phyloP scores from a whole-genome alignment of 2,888 invertebrate species.

The Lithophane socia region DNA sequence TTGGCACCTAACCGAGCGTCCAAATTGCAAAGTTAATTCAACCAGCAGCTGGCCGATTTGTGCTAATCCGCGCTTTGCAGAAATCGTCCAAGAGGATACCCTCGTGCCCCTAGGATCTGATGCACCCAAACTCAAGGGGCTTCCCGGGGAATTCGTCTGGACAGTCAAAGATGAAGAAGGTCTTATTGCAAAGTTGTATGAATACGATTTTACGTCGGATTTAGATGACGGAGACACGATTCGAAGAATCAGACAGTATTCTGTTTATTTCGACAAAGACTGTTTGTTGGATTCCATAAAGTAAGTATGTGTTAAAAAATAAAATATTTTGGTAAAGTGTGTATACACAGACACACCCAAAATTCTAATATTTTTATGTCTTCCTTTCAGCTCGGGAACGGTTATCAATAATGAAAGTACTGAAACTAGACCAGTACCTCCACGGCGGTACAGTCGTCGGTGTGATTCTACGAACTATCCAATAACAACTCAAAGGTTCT shows the following conservation, averaged over 20 bases:
- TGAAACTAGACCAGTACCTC: conserved; percentile 19
- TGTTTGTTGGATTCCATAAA: conserved; percentile 81
- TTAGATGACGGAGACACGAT: conserved; percentile 81
- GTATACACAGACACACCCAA: not conserved
- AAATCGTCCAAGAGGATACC: conserved; percentile 67
- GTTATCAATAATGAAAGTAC: conserved; percentile 29
- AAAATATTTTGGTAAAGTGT: not conserved
- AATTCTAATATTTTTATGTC: not conserved
- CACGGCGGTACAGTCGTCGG: conserved; percentile 1
- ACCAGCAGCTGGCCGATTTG: conserved; percentile 55
- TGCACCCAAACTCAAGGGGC: conserved; percentile 78
- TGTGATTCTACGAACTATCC: conserved; percentile 43
- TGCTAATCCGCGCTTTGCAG: conserved; percentile 58
- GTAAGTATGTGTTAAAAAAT: conserved; percentile 61
- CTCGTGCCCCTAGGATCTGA: conserved; percentile 69
- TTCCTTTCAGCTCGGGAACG: conserved; percentile 67
- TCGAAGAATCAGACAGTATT: conserved; percentile 83
- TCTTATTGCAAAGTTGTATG: conserved; percentile 84
- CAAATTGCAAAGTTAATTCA: conserved; percentile 28
- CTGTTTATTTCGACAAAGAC: conserved; percentile 85
- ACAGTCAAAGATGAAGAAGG: conserved; percentile 86
- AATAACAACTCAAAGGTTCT: conserved; percentile 72
- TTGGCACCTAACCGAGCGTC: conserved; percentile 41
- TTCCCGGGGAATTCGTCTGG: conserved; percentile 85
- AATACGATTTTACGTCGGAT: conserved; percentile 79